A percentile compares a stretch with the other conserved stretches of the same genome.
Conservation (phyloP, 1,140 invertebrate species). For the Lordiphosa mommai region DNA sequence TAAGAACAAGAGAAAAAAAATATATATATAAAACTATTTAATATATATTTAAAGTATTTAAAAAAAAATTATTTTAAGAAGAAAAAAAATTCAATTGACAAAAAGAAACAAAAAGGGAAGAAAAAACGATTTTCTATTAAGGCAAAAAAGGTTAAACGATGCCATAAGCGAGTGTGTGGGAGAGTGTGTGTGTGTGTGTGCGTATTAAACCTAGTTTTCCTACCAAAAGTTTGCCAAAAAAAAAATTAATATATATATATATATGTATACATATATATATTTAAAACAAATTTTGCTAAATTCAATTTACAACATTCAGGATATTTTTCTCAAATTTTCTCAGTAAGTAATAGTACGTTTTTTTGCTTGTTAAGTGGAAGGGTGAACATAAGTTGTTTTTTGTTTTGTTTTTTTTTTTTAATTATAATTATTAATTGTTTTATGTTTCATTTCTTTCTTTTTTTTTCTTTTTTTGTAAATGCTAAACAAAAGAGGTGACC, state of each 20-base stretch:
- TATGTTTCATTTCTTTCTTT: background rate
- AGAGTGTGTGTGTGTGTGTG: slow-evolving; percentile 26
- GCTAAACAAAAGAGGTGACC: slow-evolving; percentile 32
- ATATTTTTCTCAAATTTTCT: slow-evolving; percentile 9
- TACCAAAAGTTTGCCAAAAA: slow-evolving; percentile 18
- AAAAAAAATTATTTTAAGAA: background rate
- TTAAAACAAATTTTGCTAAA: slow-evolving; percentile 26
- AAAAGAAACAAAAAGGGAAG: slow-evolving; percentile 20
- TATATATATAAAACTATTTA: slow-evolving; percentile 1
- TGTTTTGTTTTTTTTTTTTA: no score
- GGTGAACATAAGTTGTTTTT: no score
- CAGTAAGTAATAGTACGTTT: no score
- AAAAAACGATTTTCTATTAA: slow-evolving; percentile 60
- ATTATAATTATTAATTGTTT: background rate
- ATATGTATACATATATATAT: background rate
- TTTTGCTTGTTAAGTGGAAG: background rate
- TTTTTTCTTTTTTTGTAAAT: slow-evolving; percentile 43
- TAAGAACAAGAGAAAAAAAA: background rate
- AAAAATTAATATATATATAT: background rate
- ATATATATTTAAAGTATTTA: slow-evolving; percentile 2
- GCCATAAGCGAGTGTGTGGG: slow-evolving; percentile 7
- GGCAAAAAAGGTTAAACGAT: slow-evolving; percentile 55
- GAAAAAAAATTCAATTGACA: background rate
- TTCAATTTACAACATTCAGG: slow-evolving; percentile 24
- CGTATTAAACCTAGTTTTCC: slow-evolving; percentile 18